Conservation (phyloP, 2,113 vertebrate genomes). For the Tursiops truncatus region DNA sequence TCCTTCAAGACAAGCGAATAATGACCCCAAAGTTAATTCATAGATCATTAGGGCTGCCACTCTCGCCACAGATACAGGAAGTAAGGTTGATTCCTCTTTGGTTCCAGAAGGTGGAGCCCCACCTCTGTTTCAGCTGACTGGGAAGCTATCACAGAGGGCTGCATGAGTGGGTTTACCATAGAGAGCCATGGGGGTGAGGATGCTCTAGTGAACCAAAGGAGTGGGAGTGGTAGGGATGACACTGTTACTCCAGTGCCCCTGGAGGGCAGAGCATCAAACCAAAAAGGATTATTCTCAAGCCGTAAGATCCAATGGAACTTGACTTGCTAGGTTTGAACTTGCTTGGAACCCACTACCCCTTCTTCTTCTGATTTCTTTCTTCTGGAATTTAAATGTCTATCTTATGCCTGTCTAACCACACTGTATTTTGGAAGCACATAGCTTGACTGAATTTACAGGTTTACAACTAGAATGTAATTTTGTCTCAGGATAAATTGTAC, state of each 20-base stretch:
- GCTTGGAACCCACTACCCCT: neutral
- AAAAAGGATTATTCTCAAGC: neutral
- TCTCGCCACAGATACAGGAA: no score
- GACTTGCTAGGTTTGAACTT: neutral
- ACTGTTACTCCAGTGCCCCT: neutral
- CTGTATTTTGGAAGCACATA: neutral
- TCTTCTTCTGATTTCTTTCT: neutral
- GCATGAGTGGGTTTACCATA: no score
- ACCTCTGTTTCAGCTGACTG: neutral
- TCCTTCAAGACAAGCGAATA: neutral
- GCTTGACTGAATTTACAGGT: neutral
- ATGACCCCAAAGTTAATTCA: neutral
- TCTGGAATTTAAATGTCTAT: neutral
- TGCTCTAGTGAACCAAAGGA: neutral
- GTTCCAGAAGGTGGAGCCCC: neutral
- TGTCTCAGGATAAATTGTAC: neutral
- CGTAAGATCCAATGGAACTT: neutral
- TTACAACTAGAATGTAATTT: neutral
- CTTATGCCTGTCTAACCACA: no score
- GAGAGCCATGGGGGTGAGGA: rapidly evolving
- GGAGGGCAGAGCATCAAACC: neutral
- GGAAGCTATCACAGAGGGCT: neutral
- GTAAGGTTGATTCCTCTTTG: neutral
- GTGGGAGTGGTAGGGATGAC: no score
- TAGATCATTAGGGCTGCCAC: neutral